Conservation (phyloP, 1,140 invertebrate species). For the Penaeus japonicus region DNA sequence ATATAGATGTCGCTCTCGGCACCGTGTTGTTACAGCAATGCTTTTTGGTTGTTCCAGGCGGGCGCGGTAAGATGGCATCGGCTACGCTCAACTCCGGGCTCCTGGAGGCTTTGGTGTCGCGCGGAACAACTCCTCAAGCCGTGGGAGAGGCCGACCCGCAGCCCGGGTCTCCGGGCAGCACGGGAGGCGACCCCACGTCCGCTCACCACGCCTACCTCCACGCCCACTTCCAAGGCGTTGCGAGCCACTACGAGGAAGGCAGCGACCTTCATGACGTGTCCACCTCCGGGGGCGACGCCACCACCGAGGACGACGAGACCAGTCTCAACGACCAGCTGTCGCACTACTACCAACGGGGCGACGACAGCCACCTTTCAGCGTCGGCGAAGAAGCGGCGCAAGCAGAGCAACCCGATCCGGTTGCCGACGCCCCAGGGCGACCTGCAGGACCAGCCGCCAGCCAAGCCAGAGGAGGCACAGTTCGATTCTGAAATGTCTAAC, state of each 20-base stretch:
- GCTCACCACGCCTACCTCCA: conserved; percentile 49
- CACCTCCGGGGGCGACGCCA: conserved; percentile 50
- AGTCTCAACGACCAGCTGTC: conserved; percentile 47
- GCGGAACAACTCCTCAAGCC: conserved; percentile 12
- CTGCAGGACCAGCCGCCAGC: conserved; percentile 46
- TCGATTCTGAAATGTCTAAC: conserved; percentile 42
- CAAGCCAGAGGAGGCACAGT: conserved; percentile 40
- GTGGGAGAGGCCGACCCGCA: conserved; percentile 2
- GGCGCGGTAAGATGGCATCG: conserved; percentile 53
- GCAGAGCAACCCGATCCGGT: conserved; percentile 63
- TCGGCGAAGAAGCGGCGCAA: conserved; percentile 63
- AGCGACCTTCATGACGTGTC: conserved; percentile 40
- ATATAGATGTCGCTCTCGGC: not conserved
- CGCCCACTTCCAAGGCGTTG: conserved; percentile 44
- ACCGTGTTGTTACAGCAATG: not conserved
- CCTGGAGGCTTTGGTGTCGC: conserved; percentile 51
- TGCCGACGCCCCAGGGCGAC: conserved; percentile 62
- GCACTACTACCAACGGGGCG: conserved; percentile 33
- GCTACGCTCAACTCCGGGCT: conserved; percentile 54
- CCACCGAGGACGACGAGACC: conserved; percentile 56
- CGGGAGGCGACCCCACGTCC: conserved; percentile 10
- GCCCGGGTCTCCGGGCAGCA: conserved; percentile 24
- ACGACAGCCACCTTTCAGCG: conserved; percentile 33
- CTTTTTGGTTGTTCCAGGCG: conserved; percentile 33
- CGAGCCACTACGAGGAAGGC: conserved; percentile 6